Conservation (phyloP, 1,140 invertebrate genomes). For the Halictus rubicundus region DNA sequence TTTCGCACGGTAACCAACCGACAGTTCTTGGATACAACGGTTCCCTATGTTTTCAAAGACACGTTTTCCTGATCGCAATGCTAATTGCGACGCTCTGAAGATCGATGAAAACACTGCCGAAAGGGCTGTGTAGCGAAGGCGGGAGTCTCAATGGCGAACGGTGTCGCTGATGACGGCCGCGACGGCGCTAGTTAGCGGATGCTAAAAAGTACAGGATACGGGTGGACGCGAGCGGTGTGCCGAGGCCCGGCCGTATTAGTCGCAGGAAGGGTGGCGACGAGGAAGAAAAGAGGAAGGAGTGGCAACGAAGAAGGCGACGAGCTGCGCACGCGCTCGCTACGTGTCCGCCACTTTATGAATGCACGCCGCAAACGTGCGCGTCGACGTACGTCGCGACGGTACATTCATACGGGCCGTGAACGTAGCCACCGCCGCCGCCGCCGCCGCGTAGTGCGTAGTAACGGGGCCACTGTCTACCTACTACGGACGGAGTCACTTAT, state of each 20-base stretch:
- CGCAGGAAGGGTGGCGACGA: slow-evolving; percentile 50
- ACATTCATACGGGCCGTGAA: slow-evolving; percentile 61
- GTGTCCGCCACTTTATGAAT: slow-evolving; percentile 74
- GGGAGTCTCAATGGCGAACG: neutral
- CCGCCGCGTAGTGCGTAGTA: slow-evolving; percentile 51
- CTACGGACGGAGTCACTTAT: slow-evolving; percentile 53
- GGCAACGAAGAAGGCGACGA: slow-evolving; percentile 47
- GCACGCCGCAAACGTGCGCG: slow-evolving; percentile 60
- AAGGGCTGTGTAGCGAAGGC: neutral
- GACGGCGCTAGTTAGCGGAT: slow-evolving; percentile 37
- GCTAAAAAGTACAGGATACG: slow-evolving; percentile 39
- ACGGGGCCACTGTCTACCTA: slow-evolving; percentile 36
- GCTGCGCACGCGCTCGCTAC: slow-evolving; percentile 65
- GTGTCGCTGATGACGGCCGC: slow-evolving; percentile 2
- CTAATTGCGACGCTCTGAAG: no score
- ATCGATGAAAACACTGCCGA: no score
- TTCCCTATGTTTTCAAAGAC: no score
- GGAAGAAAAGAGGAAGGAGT: slow-evolving; percentile 57
- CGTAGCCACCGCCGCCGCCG: slow-evolving; percentile 42
- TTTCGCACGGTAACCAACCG: no score
- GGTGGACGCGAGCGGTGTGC: slow-evolving; percentile 39
- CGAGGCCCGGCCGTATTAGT: slow-evolving; percentile 35
- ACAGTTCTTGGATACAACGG: no score
- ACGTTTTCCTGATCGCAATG: no score
- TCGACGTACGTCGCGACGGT: slow-evolving; percentile 58